Base-by-base conservation (phyloP, 2,797 vertebrate species). In the Brachyalestes nurse region DNA sequence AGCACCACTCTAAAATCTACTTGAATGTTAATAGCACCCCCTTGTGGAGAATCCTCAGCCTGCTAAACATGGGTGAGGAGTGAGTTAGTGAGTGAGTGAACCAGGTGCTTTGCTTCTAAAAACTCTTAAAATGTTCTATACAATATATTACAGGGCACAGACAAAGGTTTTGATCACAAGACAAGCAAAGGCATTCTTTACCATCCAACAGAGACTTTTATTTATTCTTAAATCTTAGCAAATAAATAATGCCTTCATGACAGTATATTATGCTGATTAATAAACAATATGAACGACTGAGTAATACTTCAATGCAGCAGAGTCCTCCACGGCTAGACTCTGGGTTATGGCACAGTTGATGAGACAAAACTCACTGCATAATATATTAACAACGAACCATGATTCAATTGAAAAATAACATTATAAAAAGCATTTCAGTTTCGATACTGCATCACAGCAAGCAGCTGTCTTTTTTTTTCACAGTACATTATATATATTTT, bases 121-220 rank as follows among this genome's bases (percentile, higher is more conserved):
- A 45, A 45, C 42, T 45, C 42, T 6, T 45, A 5, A 45, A 45
- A 45, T 45, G 34, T 34, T 34, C 34, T 34, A 34, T 3, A 34
- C 34, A 34, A 34, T 34, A 34, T 34, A 34, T 45, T 51, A 51
- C 13, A 13, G 19, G n/a, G 28, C 13, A 62, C 23, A 61, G 23
- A 16, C 25, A 28, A 28, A 12, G 5, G 7, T 58, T 13, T 16
- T 40, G 23, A 65, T 51, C 12, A 58, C 23, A 21, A 34, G 13
- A 66, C 47, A 34, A 34, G 28, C 25, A 10, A 78, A 72, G 66
- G n/a, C 75, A 83, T 55, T 13, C 2, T 14, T 90, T 90, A 93
- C 93, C 91, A 94, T 93, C 93, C 89, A 93, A 95, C 92, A 93
- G 86, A 94, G 89, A 94, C 89, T 93, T 94, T 93, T 88, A 94